A percentile compares a stretch with the other conserved stretches of the same genome.
These are phyloP conservation scores for Drosophila nigricruria DNA, from an alignment of 2,888 invertebrate genomes.

Conservation along the genomic window DNA sequence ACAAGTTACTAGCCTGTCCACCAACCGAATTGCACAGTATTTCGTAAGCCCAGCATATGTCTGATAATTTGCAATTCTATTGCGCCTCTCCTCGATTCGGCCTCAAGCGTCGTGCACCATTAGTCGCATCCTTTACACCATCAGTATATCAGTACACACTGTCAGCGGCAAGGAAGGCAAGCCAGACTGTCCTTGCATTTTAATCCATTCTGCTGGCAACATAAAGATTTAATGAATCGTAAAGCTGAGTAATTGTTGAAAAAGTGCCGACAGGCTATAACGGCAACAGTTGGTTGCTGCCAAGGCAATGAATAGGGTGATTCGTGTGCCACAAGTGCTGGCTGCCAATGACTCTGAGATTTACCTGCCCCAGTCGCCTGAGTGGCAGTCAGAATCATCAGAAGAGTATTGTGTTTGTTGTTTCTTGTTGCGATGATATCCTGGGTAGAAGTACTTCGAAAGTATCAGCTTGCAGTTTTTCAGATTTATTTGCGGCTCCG, in stretches of 20 bases:
- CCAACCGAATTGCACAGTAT: slow-evolving; percentile 8
- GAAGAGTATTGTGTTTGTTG: slow-evolving; percentile 1
- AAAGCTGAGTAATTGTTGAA: slow-evolving; percentile 76
- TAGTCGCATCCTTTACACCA: slow-evolving; percentile 58
- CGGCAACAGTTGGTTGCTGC: slow-evolving; percentile 61
- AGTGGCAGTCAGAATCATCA: slow-evolving; percentile 1
- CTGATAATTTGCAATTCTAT: slow-evolving; percentile 44
- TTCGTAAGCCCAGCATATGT: slow-evolving; percentile 37
- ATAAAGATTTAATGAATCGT: slow-evolving; percentile 77
- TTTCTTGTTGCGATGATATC: slow-evolving; percentile 21
- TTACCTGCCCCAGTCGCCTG: slow-evolving; percentile 25
- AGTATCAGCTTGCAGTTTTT: slow-evolving; percentile 64
- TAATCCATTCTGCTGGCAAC: slow-evolving; percentile 73
- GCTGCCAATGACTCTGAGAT: slow-evolving; percentile 13
- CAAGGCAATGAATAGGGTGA: slow-evolving; percentile 13
- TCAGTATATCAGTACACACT: not conserved
- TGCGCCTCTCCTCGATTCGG: slow-evolving; percentile 2
- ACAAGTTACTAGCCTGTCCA: slow-evolving; percentile 56
- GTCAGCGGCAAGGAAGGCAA: not conserved
- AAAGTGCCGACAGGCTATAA: slow-evolving; percentile 47
- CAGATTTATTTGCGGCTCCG: slow-evolving; percentile 50
- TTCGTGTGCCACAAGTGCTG: slow-evolving; percentile 15
- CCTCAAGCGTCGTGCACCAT: slow-evolving; percentile 46
- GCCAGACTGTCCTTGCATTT: slow-evolving; percentile 48
- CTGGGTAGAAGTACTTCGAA: slow-evolving; percentile 37